Conservation (phyloP, 1,140 invertebrate genomes). For the Zaprionus camerounensis region DNA sequence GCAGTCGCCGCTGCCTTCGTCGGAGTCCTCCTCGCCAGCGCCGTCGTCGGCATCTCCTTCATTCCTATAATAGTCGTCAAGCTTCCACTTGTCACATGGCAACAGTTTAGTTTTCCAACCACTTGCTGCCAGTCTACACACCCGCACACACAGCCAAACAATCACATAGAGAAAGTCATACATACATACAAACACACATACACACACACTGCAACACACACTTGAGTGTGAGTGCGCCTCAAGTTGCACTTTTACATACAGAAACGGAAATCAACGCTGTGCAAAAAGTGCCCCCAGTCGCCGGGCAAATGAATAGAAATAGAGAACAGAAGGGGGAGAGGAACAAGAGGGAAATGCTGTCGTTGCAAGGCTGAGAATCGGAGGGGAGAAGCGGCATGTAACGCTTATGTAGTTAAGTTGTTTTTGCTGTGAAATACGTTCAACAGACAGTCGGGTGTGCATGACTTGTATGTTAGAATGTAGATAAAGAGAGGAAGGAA, state of each 20-base stretch:
- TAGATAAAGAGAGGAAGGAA: not conserved
- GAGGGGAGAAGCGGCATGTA: constrained; percentile 1
- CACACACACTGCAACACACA: constrained; percentile 53
- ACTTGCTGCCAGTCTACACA: constrained; percentile 57
- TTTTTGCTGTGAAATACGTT: constrained; percentile 16
- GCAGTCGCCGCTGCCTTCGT: constrained; percentile 8
- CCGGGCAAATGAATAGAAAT: constrained; percentile 75
- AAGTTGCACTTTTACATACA: constrained; percentile 81
- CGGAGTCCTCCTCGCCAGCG: constrained; percentile 3
- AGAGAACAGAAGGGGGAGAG: constrained; percentile 19
- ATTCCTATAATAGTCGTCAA: constrained; percentile 65
- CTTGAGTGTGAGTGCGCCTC: constrained; percentile 74
- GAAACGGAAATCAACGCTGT: constrained; percentile 79
- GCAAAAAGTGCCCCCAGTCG: constrained; percentile 69
- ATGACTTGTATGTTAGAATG: not conserved
- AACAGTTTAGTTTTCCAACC: constrained; percentile 80
- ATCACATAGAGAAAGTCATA: constrained; percentile 25
- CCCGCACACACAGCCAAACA: constrained; percentile 14
- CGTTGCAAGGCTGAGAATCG: constrained; percentile 10
- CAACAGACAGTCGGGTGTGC: constrained; percentile 16
- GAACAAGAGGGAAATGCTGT: not conserved
- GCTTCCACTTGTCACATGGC: constrained; percentile 81
- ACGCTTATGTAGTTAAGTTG: constrained; percentile 71
- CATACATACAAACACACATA: constrained; percentile 52
- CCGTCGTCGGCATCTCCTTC: constrained; percentile 43